Percentiles rank a stretch among this genome's conserved stretches.
Evolutionary conservation across 1,140 invertebrate genomes (phyloP).

Genomic region (Drosophila albomicans): DNA sequence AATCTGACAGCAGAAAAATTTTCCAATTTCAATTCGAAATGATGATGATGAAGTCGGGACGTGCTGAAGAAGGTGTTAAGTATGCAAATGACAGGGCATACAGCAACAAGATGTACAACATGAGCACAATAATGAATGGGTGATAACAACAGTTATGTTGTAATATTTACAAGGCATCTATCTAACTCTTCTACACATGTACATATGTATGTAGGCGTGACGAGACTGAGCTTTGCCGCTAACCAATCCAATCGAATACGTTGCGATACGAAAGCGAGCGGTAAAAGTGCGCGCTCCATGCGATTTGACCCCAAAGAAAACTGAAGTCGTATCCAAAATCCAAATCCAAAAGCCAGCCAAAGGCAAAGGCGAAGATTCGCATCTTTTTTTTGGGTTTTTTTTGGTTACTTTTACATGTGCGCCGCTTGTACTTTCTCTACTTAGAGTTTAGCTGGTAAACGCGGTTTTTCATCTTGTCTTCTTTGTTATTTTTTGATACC

Average conservation of each 20-base stretch:
- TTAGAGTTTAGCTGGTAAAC: slow-evolving; percentile 63
- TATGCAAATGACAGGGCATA: slow-evolving; percentile 63
- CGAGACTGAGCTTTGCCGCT: slow-evolving; percentile 2
- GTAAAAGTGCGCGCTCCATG: slow-evolving; percentile 54
- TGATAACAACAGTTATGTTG: slow-evolving; percentile 55
- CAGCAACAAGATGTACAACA: slow-evolving; percentile 35
- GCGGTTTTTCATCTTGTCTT: slow-evolving; percentile 47
- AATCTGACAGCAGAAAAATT: slow-evolving; percentile 48
- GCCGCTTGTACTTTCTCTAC: slow-evolving; percentile 61
- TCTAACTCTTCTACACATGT: no score
- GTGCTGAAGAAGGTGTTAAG: slow-evolving; percentile 52
- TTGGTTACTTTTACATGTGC: slow-evolving; percentile 61
- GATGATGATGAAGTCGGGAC: slow-evolving; percentile 4
- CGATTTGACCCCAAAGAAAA: slow-evolving; percentile 60
- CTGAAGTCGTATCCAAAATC: slow-evolving; percentile 56
- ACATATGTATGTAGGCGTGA: slow-evolving; percentile 44
- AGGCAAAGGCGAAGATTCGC: slow-evolving; percentile 60
- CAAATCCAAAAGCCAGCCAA: slow-evolving; percentile 40
- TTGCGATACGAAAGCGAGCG: slow-evolving; percentile 40
- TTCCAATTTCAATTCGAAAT: slow-evolving; percentile 43
- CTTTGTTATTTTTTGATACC: slow-evolving; percentile 30
- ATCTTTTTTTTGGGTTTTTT: slow-evolving; percentile 50
- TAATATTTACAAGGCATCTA: slow-evolving; percentile 54
- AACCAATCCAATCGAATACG: slow-evolving; percentile 12
- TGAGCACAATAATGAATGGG: slow-evolving; percentile 24